These are phyloP conservation scores for Lamprotornis superbus DNA, from an alignment of 2,113 vertebrate species.

Conservation along the genomic window DNA sequence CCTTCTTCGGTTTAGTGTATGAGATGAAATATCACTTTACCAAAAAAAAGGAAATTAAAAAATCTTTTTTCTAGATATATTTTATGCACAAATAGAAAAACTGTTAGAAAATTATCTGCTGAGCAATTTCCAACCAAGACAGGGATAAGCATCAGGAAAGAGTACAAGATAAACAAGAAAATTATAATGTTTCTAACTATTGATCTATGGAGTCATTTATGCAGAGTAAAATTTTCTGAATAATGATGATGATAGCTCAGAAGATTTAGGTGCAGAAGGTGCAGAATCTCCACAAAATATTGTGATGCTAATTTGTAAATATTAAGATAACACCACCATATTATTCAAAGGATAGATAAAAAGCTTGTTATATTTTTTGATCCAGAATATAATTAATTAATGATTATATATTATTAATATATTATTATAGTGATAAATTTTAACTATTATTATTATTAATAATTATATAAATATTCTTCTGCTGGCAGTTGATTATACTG, in stretches of 20 bases:
- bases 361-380: background rate
- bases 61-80: background rate
- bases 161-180: background rate
- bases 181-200: background rate
- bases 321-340: background rate
- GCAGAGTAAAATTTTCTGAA: background rate
- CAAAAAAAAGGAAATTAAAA: background rate
- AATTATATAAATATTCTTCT: no score
- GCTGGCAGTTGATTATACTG: no score
- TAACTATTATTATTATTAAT: no score
- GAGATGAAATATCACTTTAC: background rate
- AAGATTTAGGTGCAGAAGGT: background rate
- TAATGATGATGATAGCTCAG: background rate
- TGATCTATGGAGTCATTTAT: background rate
- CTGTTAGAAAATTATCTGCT: background rate
- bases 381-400: background rate
- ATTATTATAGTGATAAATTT: no score
- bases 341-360: background rate
- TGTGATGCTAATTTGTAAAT: background rate
- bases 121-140: background rate
- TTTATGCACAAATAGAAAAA: background rate
- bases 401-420: no score
- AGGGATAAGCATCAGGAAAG: background rate
- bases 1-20: background rate
- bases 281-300: background rate